These are phyloP conservation scores for Carabus problematicus DNA, from an alignment of 2,888 invertebrate genomes.

Conservation along the genomic window DNA sequence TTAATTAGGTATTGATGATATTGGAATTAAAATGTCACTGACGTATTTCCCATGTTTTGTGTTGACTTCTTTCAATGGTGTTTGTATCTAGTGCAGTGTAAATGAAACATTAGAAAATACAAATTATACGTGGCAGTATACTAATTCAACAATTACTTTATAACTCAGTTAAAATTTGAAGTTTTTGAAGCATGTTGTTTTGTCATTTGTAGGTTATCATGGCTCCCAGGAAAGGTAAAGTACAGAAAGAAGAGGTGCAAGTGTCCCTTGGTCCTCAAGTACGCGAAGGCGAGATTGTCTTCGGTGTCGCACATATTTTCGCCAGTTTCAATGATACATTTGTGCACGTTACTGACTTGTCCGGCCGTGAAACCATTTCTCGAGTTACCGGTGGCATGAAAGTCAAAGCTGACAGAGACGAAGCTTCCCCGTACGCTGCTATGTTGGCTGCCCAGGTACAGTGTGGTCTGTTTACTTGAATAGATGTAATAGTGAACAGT, in stretches of 20 bases:
- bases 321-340: constrained; percentile 99
- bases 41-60: constrained; percentile 23
- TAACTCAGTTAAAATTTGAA: neutral
- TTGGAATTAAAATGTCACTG: constrained; percentile 20
- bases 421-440: constrained; percentile 99
- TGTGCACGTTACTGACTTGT: constrained; percentile 99
- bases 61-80: too few relatives aligned
- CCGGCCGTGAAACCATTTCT: constrained; percentile 93
- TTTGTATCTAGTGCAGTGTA: too few relatives aligned
- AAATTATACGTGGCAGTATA: neutral
- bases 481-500: neutral
- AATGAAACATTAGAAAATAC: neutral
- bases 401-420: constrained; percentile 99
- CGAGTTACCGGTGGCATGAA: constrained; percentile 99
- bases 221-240: constrained; percentile 98
- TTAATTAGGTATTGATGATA: constrained; percentile 20
- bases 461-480: neutral
- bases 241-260: constrained; percentile 95
- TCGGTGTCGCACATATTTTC: constrained; percentile 99
- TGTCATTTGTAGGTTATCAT: constrained; percentile 62
- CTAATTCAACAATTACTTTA: neutral
- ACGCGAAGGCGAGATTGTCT: constrained; percentile 96
- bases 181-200: constrained; percentile 12
- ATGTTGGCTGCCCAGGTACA: constrained; percentile 99
- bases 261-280: constrained; percentile 96